These are phyloP conservation scores for Agonopterix subpropinquella DNA, from an alignment of 2,888 invertebrate species.

Conservation along the genomic window DNA sequence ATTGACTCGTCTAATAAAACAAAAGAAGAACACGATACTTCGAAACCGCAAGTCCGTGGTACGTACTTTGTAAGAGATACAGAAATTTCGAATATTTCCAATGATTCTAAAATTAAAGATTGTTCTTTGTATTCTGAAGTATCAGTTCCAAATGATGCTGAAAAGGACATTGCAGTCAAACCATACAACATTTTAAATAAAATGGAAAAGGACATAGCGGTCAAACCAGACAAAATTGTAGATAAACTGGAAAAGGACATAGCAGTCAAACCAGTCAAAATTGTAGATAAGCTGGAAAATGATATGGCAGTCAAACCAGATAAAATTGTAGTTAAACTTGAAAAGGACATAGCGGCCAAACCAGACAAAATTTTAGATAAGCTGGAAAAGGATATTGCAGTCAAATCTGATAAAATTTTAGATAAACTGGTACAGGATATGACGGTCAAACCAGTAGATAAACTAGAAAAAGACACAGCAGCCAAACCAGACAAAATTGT, in stretches of 20 bases:
- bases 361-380: background rate
- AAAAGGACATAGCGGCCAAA: background rate
- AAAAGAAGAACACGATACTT: background rate
- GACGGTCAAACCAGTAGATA: background rate
- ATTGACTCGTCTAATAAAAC: background rate
- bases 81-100: background rate
- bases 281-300: background rate
- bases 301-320: background rate
- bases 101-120: too few relatives aligned
- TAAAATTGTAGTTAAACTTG: background rate
- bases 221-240: background rate
- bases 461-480: background rate
- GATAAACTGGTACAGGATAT: background rate
- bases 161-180: too few relatives aligned
- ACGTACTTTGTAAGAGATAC: conserved; percentile 1
- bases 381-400: background rate
- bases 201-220: background rate
- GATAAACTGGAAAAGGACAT: background rate
- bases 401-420: too few relatives aligned
- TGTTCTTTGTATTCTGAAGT: too few relatives aligned
- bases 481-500: background rate
- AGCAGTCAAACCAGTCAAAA: background rate
- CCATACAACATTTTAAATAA: too few relatives aligned
- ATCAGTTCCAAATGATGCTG: too few relatives aligned
- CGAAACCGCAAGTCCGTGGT: background rate